Conservation (phyloP, 1,140 invertebrate species). For the Lycorma delicatula region DNA sequence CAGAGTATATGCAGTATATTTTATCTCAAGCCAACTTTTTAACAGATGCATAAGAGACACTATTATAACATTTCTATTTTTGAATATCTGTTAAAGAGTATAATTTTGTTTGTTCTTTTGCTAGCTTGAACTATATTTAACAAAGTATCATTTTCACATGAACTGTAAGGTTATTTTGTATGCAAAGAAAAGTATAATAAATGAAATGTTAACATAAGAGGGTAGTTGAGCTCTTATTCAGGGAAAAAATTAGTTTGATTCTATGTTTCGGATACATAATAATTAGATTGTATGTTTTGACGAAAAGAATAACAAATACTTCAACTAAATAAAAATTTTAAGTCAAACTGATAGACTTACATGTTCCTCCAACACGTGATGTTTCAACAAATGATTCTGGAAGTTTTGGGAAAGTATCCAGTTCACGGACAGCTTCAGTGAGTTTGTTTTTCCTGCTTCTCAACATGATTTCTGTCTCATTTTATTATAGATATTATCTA, state of each 20-base stretch:
- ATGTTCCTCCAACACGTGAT: slow-evolving; percentile 69
- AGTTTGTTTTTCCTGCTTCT: slow-evolving; percentile 24
- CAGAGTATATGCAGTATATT: no score
- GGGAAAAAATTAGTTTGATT: background rate
- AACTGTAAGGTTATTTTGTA: background rate
- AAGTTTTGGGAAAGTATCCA: slow-evolving; percentile 87
- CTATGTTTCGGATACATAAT: background rate
- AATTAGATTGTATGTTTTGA: background rate
- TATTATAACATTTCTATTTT: no score
- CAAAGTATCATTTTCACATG: background rate
- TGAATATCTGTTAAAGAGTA: no score
- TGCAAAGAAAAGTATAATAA: background rate
- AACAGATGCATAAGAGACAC: no score
- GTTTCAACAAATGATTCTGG: slow-evolving; percentile 75
- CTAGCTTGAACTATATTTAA: no score
- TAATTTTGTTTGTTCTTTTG: no score
- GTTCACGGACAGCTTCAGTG: slow-evolving; percentile 67
- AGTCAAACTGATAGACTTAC: slow-evolving; percentile 43
- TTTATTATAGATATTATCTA: no score
- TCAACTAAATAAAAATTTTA: background rate
- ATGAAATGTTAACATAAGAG: background rate
- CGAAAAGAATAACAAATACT: no score
- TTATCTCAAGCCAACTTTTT: no score
- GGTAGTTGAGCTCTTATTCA: background rate
- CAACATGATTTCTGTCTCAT: slow-evolving; percentile 20